These are phyloP conservation scores for Metellina segmentata DNA, from an alignment of 2,888 invertebrate genomes.

Conservation along the genomic window DNA sequence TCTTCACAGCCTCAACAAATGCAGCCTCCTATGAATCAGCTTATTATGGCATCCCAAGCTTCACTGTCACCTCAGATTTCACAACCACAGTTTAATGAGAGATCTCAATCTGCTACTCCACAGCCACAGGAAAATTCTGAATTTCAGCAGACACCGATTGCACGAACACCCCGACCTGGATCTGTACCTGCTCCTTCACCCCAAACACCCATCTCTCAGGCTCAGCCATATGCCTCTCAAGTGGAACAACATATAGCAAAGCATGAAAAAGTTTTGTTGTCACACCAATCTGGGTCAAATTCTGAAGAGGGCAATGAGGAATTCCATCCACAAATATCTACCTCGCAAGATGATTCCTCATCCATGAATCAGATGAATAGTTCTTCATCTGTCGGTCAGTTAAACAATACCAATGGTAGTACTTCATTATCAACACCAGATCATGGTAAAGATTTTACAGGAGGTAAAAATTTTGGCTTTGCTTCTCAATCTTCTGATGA, in stretches of 20 bases:
- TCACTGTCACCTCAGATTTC: slow-evolving; percentile 63
- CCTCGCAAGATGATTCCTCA: slow-evolving; percentile 23
- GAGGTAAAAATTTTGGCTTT: slow-evolving; percentile 37
- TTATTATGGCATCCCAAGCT: slow-evolving; percentile 29
- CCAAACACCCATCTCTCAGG: slow-evolving; percentile 75
- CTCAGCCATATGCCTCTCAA: slow-evolving; percentile 67
- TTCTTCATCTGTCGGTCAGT: background rate
- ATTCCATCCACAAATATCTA: slow-evolving; percentile 7
- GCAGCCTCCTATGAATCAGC: slow-evolving; percentile 71
- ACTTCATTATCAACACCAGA: slow-evolving; percentile 21
- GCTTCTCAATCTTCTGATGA: slow-evolving; percentile 24
- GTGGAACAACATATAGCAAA: slow-evolving; percentile 65
- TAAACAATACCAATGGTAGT: background rate
- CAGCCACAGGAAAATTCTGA: slow-evolving; percentile 48
- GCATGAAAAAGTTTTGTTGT: slow-evolving; percentile 75
- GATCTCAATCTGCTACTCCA: slow-evolving; percentile 68
- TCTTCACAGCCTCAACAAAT: slow-evolving; percentile 35
- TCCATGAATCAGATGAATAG: slow-evolving; percentile 44
- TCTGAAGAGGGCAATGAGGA: slow-evolving; percentile 48
- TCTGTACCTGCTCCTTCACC: slow-evolving; percentile 74
- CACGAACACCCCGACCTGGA: slow-evolving; percentile 74
- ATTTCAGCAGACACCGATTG: slow-evolving; percentile 68
- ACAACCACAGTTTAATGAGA: slow-evolving; percentile 28
- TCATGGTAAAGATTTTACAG: slow-evolving; percentile 7
- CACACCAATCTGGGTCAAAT: slow-evolving; percentile 32